Evolutionary conservation across 2,797 vertebrate genomes (phyloP).

Genomic region (Poecile montanus): DNA sequence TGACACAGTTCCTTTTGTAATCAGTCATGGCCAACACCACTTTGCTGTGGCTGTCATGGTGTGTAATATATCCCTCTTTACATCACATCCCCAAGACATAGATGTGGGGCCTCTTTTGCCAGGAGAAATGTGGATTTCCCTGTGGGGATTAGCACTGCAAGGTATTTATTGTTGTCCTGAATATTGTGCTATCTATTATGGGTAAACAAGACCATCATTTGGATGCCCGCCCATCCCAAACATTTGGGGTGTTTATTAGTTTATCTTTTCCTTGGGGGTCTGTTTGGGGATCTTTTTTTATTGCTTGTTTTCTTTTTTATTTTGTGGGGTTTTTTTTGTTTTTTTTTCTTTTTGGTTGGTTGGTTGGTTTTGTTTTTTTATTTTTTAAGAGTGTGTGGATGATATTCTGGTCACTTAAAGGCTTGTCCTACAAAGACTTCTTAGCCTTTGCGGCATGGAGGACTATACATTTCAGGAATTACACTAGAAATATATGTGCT

Average conservation of each 20-base stretch:
- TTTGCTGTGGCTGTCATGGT: neutral
- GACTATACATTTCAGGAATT: neutral
- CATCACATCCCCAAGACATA: neutral
- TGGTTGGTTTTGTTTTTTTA: neutral
- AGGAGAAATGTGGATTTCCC: neutral
- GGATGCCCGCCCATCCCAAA: neutral
- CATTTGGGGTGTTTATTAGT: neutral
- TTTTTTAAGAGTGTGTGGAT: neutral
- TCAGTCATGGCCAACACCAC: neutral
- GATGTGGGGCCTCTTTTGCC: neutral
- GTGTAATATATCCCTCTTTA: neutral
- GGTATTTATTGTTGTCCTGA: neutral
- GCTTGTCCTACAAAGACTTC: neutral
- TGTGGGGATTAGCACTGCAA: neutral
- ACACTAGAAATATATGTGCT: neutral
- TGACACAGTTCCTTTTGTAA: conserved; percentile 1
- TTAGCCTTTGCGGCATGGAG: neutral
- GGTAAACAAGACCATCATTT: neutral
- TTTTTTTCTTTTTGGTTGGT: neutral
- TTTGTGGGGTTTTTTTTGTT: neutral
- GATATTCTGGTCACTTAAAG: neutral
- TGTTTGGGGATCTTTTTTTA: neutral
- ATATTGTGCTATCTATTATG: neutral
- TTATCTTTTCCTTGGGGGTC: neutral
- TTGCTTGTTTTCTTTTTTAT: neutral